Evolutionary conservation across 2,113 vertebrate species (phyloP).

Genomic region (Porphyrio hochstetteri): DNA sequence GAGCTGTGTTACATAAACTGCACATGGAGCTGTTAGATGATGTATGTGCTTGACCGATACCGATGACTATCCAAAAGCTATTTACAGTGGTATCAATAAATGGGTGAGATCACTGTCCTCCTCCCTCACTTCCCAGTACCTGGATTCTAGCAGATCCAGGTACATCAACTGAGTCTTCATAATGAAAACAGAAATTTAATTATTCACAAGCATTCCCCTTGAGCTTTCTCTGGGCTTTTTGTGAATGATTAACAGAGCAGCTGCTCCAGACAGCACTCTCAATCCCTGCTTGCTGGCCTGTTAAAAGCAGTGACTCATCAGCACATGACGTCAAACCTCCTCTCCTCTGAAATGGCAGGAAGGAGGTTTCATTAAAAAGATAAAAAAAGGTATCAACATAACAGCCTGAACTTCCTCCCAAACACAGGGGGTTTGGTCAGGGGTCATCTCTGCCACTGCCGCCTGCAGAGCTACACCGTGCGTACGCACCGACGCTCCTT

Average conservation of each 20-base stretch:
- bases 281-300: conserved; percentile 58
- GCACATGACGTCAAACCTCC: conserved; percentile 72
- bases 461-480: neutral
- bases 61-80: neutral
- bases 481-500: neutral
- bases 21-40: neutral
- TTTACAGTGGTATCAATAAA: neutral
- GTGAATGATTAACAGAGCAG: conserved; percentile 79
- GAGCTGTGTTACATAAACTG: neutral
- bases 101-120: neutral
- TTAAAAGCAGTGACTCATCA: conserved; percentile 75
- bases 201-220: conserved; percentile 73
- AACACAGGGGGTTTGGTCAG: neutral
- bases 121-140: conserved; percentile 12
- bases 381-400: conserved; percentile 47
- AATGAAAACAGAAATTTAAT: conserved; percentile 80
- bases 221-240: conserved; percentile 67
- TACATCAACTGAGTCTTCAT: conserved; percentile 37
- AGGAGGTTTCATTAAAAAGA: conserved; percentile 67
- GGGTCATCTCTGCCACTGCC: conserved; percentile 18
- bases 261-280: conserved; percentile 65
- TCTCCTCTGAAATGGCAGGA: conserved; percentile 59
- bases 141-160: conserved; percentile 57
- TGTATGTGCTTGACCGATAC: neutral
- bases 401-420: conserved; percentile 67